These are phyloP conservation scores for Uloborus plumipes DNA, from an alignment of 2,888 invertebrate genomes.

Conservation along the genomic window DNA sequence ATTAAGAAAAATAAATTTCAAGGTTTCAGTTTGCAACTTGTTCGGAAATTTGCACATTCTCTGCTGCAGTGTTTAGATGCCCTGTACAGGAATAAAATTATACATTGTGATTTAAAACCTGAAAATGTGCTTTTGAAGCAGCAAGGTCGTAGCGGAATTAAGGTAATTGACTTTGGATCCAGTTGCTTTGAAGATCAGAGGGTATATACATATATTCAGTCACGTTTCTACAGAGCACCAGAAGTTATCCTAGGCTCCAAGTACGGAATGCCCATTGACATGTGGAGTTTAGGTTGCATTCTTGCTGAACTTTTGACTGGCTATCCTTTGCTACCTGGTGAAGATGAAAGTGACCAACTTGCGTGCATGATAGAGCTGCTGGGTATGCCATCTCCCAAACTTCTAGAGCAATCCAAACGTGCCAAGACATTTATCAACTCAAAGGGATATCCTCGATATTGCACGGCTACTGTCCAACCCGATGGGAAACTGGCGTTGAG, in stretches of 20 bases:
- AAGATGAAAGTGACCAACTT: slow-evolving; percentile 97
- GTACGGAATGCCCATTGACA: slow-evolving; percentile 98
- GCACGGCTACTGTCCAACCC: slow-evolving; percentile 85
- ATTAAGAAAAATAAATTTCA: slow-evolving; percentile 99
- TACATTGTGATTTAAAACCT: slow-evolving; percentile 99
- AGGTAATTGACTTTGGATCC: slow-evolving; percentile 99
- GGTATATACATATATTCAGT: slow-evolving; percentile 99
- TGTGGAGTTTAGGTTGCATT: slow-evolving; percentile 93
- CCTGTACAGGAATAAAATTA: slow-evolving; percentile 93
- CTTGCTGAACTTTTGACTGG: slow-evolving; percentile 96
- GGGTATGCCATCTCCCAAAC: slow-evolving; percentile 89
- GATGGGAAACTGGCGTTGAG: slow-evolving; percentile 89
- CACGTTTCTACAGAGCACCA: slow-evolving; percentile 97
- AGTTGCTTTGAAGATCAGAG: slow-evolving; percentile 98
- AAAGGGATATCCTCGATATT: slow-evolving; percentile 95
- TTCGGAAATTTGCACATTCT: slow-evolving; percentile 98
- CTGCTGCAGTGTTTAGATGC: slow-evolving; percentile 96
- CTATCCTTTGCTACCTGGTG: slow-evolving; percentile 96
- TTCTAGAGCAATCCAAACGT: slow-evolving; percentile 90
- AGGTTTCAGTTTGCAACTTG: slow-evolving; percentile 95
- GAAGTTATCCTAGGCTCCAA: slow-evolving; percentile 95
- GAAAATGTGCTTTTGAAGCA: slow-evolving; percentile 98
- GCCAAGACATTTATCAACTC: slow-evolving; percentile 93
- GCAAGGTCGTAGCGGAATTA: slow-evolving; percentile 97
- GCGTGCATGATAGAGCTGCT: slow-evolving; percentile 97